phyloP scores from a whole-genome alignment of 2,797 vertebrate genomes.

The Gymnoscopelus microlampas region DNA sequence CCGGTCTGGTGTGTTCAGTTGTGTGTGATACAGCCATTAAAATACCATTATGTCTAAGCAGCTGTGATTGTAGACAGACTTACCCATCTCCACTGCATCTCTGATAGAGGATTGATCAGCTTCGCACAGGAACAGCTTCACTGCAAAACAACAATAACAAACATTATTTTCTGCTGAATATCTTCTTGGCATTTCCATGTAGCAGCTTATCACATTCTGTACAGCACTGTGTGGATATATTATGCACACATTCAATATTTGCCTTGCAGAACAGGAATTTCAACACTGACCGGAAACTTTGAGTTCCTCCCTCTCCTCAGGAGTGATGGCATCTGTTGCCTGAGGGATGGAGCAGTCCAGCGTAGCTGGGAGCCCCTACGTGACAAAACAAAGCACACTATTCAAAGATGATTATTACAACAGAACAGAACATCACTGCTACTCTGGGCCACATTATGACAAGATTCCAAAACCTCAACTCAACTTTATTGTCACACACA shows the following conservation, averaged over 20 bases:
- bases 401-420: not conserved
- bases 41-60: not conserved
- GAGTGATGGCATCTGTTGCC: conserved; percentile 90
- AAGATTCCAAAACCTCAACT: no score
- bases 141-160: conserved; percentile 76
- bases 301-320: conserved; percentile 96
- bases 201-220: no score
- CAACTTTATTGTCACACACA: no score
- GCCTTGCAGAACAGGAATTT: conserved; percentile 9
- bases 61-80: conserved; percentile 53
- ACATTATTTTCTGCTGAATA: not conserved
- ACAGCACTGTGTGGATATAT: not conserved
- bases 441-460: no score
- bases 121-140: conserved; percentile 92
- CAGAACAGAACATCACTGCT: no score
- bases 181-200: no score
- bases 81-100: conserved; percentile 92
- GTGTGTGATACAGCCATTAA: not conserved
- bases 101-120: conserved; percentile 86
- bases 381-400: not conserved
- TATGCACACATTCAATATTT: not conserved
- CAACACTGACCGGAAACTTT: conserved; percentile 91
- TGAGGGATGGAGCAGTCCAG: conserved; percentile 90
- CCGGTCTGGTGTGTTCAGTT: not conserved
- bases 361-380: conserved; percentile 75